Evolutionary conservation across 2,797 vertebrate species (phyloP), one percentile per base, ranked within the genome.

Genomic region (Onychomys leucogaster): DNA sequence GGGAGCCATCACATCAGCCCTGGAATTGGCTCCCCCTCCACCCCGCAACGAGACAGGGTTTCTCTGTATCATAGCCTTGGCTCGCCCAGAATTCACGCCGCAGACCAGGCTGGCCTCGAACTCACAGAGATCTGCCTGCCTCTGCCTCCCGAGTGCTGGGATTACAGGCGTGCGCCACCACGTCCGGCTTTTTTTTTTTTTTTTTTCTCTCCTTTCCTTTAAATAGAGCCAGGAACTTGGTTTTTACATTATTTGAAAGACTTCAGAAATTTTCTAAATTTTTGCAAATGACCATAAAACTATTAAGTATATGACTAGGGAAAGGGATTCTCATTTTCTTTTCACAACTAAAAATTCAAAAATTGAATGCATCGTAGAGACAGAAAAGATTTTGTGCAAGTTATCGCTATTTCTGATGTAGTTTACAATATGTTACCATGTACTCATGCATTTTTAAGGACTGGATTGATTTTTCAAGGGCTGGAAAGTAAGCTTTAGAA

Each of bases 401-500:
- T 83, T 59, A 16, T 10, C 14, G 0, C 76, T 92, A 59, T 73
- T 59, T 81, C 14, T 49, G 32, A 6, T 43, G 16, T 49, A 19
- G 23, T 1, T 94, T 43, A 14, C 0, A 34, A 43, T n/a, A 19
- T 55, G 0, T n/a, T 13, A 5, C 73, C 0, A 0, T 76, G 25
- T 43, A 8, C 16, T 19, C 14, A 88, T 65, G 6, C 23, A 17
- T 55, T 43, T 0, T 90, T 73, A 88, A 52, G 16, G 5, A 37
- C 37, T 73, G 17, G 14, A 3, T 82, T 93, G 23, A 27, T 32
- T 92, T 95, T 14, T 4, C 13, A 69, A 75, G 65, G 25, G 3
- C 69, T 94, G 13, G 88, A 92, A 88, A 69, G 71, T 55, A 65
- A 63, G 25, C 37, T 75, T 89, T 57, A 46, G 67, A 80, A 87